Evolutionary conservation across 53 echinoderm and acorn worm genomes (phyloP).

Genomic region (Apostichopus leukothele): DNA sequence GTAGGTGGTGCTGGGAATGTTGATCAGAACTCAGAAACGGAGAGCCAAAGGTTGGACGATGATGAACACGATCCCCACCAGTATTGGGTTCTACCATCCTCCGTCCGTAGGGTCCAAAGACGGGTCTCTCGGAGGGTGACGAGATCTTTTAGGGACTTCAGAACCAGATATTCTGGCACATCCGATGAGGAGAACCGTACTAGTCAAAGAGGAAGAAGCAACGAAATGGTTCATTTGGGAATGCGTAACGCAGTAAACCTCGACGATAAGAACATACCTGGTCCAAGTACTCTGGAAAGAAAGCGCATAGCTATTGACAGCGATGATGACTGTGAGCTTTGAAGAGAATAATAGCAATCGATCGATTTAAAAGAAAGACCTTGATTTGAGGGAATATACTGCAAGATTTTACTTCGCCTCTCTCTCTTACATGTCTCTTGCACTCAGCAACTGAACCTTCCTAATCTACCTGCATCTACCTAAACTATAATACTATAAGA

Average conservation of each 20-base stretch:
- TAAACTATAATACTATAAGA: not conserved
- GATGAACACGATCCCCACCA: not conserved
- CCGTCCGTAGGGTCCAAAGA: not conserved
- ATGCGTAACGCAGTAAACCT: not conserved
- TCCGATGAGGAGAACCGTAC: not conserved
- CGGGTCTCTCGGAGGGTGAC: slow-evolving; percentile 12
- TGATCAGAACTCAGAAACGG: slow-evolving; percentile 31
- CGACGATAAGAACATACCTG: not conserved
- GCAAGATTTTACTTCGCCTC: not conserved
- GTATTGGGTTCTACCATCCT: slow-evolving; percentile 24
- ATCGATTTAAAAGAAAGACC: not conserved
- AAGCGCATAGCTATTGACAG: not conserved
- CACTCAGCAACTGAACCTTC: not conserved
- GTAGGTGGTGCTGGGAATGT: not conserved
- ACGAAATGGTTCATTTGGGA: not conserved
- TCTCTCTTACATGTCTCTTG: not conserved
- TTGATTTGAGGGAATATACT: not conserved
- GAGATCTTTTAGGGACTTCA: not conserved
- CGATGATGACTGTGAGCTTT: not conserved
- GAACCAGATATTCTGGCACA: not conserved
- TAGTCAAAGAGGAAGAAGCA: not conserved
- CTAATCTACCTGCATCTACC: not conserved
- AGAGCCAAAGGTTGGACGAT: not conserved
- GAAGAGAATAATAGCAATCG: not conserved
- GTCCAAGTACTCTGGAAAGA: not conserved